Conservation (phyloP, 1,140 invertebrate species). For the Maniola jurtina region DNA sequence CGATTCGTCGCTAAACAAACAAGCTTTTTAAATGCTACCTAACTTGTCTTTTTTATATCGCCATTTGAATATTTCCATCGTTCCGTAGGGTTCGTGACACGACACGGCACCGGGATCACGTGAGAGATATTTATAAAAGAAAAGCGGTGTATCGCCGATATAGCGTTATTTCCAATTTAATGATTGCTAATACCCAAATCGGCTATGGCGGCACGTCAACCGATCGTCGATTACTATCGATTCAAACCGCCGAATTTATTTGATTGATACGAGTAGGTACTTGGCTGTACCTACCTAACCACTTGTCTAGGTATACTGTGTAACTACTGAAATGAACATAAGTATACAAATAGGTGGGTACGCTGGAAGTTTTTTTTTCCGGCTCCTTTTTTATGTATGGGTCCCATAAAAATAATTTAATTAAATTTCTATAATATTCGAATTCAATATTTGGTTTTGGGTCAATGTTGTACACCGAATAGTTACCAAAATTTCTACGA, state of each 20-base stretch:
- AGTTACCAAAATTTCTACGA: too few relatives aligned
- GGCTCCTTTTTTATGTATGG: too few relatives aligned
- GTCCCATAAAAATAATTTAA: too few relatives aligned
- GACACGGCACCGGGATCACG: conserved; percentile 72
- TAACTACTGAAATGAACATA: too few relatives aligned
- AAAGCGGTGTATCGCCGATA: conserved; percentile 70
- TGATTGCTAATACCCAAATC: conserved; percentile 74
- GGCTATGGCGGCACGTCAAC: conserved; percentile 63
- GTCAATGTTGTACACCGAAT: too few relatives aligned
- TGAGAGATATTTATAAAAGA: conserved; percentile 78
- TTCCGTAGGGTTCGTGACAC: conserved; percentile 71
- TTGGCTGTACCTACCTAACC: too few relatives aligned
- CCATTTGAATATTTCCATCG: conserved; percentile 76
- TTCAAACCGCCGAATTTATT: conserved; percentile 42
- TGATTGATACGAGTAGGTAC: conserved; percentile 31
- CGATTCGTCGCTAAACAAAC: conserved; percentile 75
- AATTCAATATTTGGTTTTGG: too few relatives aligned
- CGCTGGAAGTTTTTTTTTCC: too few relatives aligned
- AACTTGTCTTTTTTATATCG: conserved; percentile 78
- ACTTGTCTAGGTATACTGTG: too few relatives aligned
- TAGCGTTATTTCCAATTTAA: conserved; percentile 77
- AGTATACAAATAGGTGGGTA: too few relatives aligned
- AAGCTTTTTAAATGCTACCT: conserved; percentile 78
- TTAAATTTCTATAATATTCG: too few relatives aligned
- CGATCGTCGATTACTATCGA: conserved; percentile 52